phyloP scores from a whole-genome alignment of 2,113 vertebrate species.

The Epinephelus cyanopodus region DNA sequence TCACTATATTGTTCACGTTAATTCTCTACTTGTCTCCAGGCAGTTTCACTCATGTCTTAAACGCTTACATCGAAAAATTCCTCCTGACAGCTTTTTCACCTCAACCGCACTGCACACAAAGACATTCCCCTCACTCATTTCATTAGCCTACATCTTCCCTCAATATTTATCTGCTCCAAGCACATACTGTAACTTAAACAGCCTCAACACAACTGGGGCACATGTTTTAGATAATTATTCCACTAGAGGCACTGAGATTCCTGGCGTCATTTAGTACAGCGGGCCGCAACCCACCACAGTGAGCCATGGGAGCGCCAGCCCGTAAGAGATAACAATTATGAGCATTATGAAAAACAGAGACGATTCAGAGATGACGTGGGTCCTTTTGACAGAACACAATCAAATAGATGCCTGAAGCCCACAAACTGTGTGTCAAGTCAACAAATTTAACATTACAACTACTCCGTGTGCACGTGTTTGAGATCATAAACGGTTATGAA shows the following conservation, averaged over 20 bases:
- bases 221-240: conserved; percentile 63
- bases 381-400: not conserved
- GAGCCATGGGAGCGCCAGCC: conserved; percentile 23
- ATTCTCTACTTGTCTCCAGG: conserved; percentile 24
- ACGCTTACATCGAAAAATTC: conserved; percentile 29
- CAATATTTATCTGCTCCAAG: conserved; percentile 70
- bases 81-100: conserved; percentile 37
- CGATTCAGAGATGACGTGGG: not conserved
- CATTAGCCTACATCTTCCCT: conserved; percentile 57
- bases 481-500: too few relatives aligned
- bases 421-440: not conserved
- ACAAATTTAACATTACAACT: not conserved
- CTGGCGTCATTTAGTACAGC: conserved; percentile 37
- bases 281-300: conserved; percentile 33
- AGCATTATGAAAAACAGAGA: conserved; percentile 34
- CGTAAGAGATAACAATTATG: conserved; percentile 35
- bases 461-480: too few relatives aligned
- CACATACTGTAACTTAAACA: conserved; percentile 60
- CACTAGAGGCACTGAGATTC: conserved; percentile 46
- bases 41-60: conserved; percentile 27
- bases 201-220: conserved; percentile 54
- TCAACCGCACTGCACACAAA: conserved; percentile 1
- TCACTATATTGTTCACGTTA: conserved; percentile 39
- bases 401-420: not conserved
- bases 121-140: conserved; percentile 36